These are phyloP conservation scores for Brachionus plicatilis DNA, from an alignment of 1,140 invertebrate genomes.

Conservation along the genomic window DNA sequence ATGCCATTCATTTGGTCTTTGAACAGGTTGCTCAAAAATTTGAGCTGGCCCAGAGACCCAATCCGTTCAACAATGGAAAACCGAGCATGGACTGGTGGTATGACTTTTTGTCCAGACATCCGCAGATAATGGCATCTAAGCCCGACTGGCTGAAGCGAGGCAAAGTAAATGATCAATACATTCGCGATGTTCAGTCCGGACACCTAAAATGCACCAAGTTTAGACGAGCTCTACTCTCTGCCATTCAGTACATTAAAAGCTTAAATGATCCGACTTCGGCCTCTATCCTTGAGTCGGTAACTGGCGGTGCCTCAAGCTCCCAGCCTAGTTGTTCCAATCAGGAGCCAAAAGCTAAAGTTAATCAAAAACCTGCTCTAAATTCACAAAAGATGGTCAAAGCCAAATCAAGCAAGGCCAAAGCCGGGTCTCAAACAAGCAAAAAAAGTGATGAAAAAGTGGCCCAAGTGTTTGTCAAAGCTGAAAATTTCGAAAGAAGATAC, in stretches of 20 bases:
- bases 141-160: constrained; percentile 37
- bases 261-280: neutral
- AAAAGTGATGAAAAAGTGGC: neutral
- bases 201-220: constrained; percentile 40
- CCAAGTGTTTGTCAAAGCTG: neutral
- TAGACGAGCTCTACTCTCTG: neutral
- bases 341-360: neutral
- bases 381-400: neutral
- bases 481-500: neutral
- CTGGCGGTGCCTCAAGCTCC: neutral
- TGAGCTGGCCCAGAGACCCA: neutral
- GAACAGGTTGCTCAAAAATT: constrained; percentile 38
- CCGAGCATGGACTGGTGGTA: constrained; percentile 41
- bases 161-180: constrained; percentile 41
- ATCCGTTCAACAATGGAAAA: constrained; percentile 40
- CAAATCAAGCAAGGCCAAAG: neutral
- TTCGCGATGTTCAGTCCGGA: constrained; percentile 30
- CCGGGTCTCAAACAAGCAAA: neutral
- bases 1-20: constrained; percentile 38
- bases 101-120: constrained; percentile 40
- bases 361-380: neutral
- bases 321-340: neutral
- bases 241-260: constrained; percentile 41
- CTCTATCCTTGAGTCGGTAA: neutral
- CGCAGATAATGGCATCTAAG: constrained; percentile 40